phyloP scores from a whole-genome alignment of 2,113 vertebrate genomes.

The Plectropomus leopardus region DNA sequence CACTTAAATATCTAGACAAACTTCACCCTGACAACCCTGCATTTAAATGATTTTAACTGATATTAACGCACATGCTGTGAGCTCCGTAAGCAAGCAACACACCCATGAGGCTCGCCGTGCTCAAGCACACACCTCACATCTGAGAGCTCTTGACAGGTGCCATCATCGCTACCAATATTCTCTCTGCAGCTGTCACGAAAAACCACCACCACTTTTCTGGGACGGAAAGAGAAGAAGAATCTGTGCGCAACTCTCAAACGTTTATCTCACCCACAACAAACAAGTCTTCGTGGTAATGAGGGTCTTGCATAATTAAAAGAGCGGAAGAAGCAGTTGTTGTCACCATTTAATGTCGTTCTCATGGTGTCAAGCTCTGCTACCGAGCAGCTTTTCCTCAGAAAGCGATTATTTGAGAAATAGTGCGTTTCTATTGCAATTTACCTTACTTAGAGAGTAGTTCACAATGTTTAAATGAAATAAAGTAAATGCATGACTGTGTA shows the following conservation, averaged over 20 bases:
- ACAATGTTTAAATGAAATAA: not conserved
- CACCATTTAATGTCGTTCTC: slow-evolving; percentile 22
- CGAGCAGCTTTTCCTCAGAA: not conserved
- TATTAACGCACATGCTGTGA: not conserved
- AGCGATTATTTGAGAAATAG: not conserved
- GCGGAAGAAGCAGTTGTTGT: slow-evolving; percentile 27
- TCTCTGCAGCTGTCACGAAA: slow-evolving; percentile 34
- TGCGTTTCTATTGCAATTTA: not conserved
- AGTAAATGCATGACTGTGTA: too few species aligned
- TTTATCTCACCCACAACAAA: slow-evolving; percentile 10
- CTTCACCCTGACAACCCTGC: not conserved
- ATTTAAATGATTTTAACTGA: not conserved
- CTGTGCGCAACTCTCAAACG: slow-evolving; percentile 17
- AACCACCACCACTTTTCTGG: slow-evolving; percentile 8
- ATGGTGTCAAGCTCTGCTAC: not conserved
- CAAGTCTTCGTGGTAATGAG: slow-evolving; percentile 44
- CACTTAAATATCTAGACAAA: not conserved
- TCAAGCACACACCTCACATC: slow-evolving; percentile 20
- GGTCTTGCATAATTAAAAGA: slow-evolving; percentile 50
- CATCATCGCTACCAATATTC: not conserved
- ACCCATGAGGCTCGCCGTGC: too few species aligned
- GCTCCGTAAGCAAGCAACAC: too few species aligned
- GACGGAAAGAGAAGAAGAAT: not conserved
- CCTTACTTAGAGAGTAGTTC: not conserved
- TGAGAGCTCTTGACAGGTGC: slow-evolving; percentile 21